A percentile compares a stretch with the other conserved stretches of the same genome.
Conservation (phyloP, 2,888 invertebrate species). For the Spodoptera picta region DNA sequence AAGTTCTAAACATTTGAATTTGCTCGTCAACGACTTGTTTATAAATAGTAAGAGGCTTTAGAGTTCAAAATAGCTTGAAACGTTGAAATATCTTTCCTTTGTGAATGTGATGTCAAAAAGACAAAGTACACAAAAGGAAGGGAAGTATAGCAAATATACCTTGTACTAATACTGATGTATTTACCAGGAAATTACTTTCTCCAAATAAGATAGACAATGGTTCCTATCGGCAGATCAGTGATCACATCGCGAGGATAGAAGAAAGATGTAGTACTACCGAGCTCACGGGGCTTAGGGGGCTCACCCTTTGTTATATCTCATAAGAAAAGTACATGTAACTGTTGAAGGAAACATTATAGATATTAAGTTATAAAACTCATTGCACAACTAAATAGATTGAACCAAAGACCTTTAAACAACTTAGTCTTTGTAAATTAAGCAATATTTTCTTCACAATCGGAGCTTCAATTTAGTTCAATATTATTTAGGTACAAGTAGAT, state of each 20-base stretch:
- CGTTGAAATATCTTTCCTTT: slow-evolving; percentile 7
- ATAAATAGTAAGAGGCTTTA: slow-evolving; percentile 25
- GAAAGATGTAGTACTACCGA: slow-evolving; percentile 43
- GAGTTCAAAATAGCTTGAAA: slow-evolving; percentile 17
- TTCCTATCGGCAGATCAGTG: slow-evolving; percentile 55
- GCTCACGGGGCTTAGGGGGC: slow-evolving; percentile 54
- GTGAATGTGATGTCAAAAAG: slow-evolving; percentile 7
- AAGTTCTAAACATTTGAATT: slow-evolving; percentile 33
- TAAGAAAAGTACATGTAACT: slow-evolving; percentile 39
- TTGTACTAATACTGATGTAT: slow-evolving; percentile 33
- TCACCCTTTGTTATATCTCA: slow-evolving; percentile 58
- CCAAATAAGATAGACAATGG: slow-evolving; percentile 46
- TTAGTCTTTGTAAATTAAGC: slow-evolving; percentile 17
- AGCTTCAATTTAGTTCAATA: slow-evolving; percentile 3
- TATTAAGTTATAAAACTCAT: slow-evolving; percentile 33
- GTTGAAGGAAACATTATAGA: slow-evolving; percentile 31
- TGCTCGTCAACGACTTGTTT: slow-evolving; percentile 13
- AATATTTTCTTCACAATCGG: slow-evolving; percentile 9
- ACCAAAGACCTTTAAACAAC: slow-evolving; percentile 12
- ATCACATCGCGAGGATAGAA: slow-evolving; percentile 30
- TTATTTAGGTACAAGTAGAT: slow-evolving; percentile 12
- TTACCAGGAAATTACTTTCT: slow-evolving; percentile 40
- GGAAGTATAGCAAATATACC: slow-evolving; percentile 28
- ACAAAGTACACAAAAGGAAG: slow-evolving; percentile 10
- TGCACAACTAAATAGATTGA: slow-evolving; percentile 18